These are phyloP conservation scores for Margaritifera margaritifera DNA, from an alignment of 2,888 invertebrate genomes.

Conservation along the genomic window DNA sequence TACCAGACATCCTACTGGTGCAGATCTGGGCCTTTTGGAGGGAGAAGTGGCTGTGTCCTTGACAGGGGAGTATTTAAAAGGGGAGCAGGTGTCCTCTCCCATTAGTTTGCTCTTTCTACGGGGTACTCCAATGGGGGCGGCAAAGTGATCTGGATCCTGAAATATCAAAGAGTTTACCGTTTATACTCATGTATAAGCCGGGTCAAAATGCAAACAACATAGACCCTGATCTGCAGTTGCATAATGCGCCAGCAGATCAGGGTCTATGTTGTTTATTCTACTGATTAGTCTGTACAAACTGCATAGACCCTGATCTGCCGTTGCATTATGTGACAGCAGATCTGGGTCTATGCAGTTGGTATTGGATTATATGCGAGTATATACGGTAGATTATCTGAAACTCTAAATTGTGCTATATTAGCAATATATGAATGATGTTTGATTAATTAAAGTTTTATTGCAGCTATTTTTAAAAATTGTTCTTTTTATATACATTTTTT, in stretches of 20 bases:
- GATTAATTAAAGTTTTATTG: background rate
- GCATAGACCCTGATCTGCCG: too few relatives aligned
- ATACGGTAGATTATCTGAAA: background rate
- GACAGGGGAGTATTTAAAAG: slow-evolving; percentile 64
- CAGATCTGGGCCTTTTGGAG: slow-evolving; percentile 34
- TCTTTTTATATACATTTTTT: too few relatives aligned
- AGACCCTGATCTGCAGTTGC: too few relatives aligned
- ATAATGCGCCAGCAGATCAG: too few relatives aligned
- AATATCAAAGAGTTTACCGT: slow-evolving; percentile 10
- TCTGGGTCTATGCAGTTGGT: too few relatives aligned
- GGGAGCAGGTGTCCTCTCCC: slow-evolving; percentile 66
- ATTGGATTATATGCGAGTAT: too few relatives aligned
- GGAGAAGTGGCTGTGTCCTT: slow-evolving; percentile 35
- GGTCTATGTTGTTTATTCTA: too few relatives aligned
- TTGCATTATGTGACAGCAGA: too few relatives aligned
- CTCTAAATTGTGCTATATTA: background rate
- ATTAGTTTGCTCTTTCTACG: slow-evolving; percentile 49
- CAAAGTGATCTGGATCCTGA: slow-evolving; percentile 48
- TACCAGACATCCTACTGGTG: slow-evolving; percentile 39
- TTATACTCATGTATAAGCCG: too few relatives aligned
- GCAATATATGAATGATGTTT: background rate
- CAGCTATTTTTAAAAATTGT: too few relatives aligned
- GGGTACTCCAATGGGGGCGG: slow-evolving; percentile 55
- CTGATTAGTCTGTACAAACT: too few relatives aligned
- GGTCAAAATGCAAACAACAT: too few relatives aligned